phyloP scores from a whole-genome alignment of 2,888 invertebrate species.

The Oscheius sp. region DNA sequence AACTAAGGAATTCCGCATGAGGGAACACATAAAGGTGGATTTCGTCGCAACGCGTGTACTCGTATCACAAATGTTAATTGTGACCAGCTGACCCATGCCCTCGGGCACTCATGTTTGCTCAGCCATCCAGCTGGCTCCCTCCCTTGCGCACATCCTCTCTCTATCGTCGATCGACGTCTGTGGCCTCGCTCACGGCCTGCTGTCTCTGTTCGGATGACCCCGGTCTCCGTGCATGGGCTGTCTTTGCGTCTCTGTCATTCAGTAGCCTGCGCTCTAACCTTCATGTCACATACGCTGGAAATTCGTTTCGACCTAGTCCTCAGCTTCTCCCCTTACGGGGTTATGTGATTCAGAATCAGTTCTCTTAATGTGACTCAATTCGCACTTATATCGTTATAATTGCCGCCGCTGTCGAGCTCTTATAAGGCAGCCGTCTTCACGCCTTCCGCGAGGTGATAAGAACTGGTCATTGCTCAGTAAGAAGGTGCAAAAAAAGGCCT shows the following conservation, averaged over 20 bases:
- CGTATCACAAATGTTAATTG: constrained; percentile 27
- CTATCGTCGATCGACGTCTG: constrained; percentile 24
- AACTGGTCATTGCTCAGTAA: constrained; percentile 13
- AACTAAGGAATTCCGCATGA: neutral
- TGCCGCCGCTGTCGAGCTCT: constrained; percentile 8
- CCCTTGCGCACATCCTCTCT: constrained; percentile 27
- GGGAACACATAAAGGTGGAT: neutral
- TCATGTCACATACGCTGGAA: constrained; percentile 34
- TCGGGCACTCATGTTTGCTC: constrained; percentile 31
- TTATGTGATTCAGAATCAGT: constrained; percentile 20
- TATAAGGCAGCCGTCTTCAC: constrained; percentile 12
- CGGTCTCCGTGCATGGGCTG: constrained; percentile 28
- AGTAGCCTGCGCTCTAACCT: constrained; percentile 29
- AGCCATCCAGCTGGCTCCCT: constrained; percentile 28
- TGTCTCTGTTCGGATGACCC: constrained; percentile 32
- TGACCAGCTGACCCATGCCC: constrained; percentile 33
- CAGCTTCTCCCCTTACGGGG: constrained; percentile 30
- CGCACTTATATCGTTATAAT: constrained; percentile 4
- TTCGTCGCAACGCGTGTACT: constrained; percentile 11
- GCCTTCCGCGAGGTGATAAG: constrained; percentile 15
- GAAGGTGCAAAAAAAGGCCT: neutral
- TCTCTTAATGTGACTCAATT: neutral
- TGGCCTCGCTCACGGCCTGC: constrained; percentile 18
- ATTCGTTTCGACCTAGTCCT: constrained; percentile 35
- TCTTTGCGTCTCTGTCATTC: constrained; percentile 23